These are phyloP conservation scores for Zaprionus tsacasi DNA, from an alignment of 1,140 invertebrate genomes.

Conservation along the genomic window DNA sequence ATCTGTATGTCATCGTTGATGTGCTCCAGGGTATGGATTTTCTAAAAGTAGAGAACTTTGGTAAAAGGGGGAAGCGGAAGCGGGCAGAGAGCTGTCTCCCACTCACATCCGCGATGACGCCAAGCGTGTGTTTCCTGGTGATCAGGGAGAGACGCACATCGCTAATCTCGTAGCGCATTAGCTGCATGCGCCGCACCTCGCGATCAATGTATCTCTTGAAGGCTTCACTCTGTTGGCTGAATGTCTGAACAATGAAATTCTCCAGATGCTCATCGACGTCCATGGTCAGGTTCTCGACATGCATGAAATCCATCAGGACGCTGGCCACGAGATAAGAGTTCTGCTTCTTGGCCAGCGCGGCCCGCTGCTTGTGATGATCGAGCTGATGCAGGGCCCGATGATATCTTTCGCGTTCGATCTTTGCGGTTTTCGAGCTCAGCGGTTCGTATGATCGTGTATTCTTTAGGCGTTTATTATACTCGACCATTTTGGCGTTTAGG, in stretches of 20 bases:
- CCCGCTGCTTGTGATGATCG: constrained; percentile 6
- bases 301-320: constrained; percentile 35
- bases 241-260: background rate
- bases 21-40: constrained; percentile 50
- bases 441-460: constrained; percentile 4
- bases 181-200: constrained; percentile 28
- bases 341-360: constrained; percentile 10
- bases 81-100: no score
- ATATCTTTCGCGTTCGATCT: constrained; percentile 2
- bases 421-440: fast-evolving
- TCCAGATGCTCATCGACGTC: constrained; percentile 36
- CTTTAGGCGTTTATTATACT: constrained; percentile 43
- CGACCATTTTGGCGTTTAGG: constrained; percentile 33
- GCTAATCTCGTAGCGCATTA: constrained; percentile 60
- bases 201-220: constrained; percentile 16
- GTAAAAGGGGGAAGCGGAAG: no score
- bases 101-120: constrained; percentile 39
- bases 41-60: constrained; percentile 9
- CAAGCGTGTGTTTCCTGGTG: constrained; percentile 52
- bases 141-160: constrained; percentile 54
- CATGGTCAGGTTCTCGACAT: constrained; percentile 4
- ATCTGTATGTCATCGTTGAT: constrained; percentile 56
- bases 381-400: background rate
- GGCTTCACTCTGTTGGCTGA: constrained; percentile 25
- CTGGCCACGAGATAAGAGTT: constrained; percentile 6